phyloP scores from a whole-genome alignment of 1,140 invertebrate genomes.

The Drosophila bocqueti region DNA sequence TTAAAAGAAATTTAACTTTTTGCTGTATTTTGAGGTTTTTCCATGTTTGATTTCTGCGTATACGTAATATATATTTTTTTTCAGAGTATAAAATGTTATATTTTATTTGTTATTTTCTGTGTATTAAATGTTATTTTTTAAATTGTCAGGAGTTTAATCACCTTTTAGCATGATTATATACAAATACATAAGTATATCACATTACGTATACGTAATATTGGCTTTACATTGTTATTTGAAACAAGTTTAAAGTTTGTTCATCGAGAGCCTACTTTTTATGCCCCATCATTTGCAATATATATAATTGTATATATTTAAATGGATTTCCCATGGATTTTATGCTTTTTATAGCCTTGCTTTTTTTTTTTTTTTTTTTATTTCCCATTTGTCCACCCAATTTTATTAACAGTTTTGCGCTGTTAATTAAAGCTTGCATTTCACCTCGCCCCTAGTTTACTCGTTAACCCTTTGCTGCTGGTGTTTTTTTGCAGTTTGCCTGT shows the following conservation, averaged over 20 bases:
- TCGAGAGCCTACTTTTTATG: background rate
- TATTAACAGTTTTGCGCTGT: constrained; percentile 24
- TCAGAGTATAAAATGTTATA: no score
- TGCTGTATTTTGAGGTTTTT: background rate
- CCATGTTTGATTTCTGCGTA: background rate
- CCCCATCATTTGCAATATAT: background rate
- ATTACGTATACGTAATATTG: constrained; percentile 23
- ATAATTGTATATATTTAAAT: constrained; percentile 1
- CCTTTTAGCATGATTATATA: no score
- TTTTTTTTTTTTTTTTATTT: background rate
- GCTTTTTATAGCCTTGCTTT: background rate
- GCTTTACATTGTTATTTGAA: background rate
- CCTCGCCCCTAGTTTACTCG: constrained; percentile 3
- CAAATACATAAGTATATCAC: no score
- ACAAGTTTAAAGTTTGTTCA: background rate
- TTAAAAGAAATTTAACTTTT: background rate
- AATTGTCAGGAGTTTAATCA: no score
- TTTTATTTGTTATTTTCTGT: no score
- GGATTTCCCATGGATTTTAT: background rate
- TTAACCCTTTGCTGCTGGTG: constrained; percentile 3
- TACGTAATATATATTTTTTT: constrained; percentile 15
- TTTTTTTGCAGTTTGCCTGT: constrained; percentile 11
- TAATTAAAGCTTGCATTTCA: constrained; percentile 33
- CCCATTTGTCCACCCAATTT: constrained; percentile 16
- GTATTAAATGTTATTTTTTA: no score